Conservation (phyloP, 2,113 vertebrate genomes). For the Sinocyclocheilus rhinocerous region DNA sequence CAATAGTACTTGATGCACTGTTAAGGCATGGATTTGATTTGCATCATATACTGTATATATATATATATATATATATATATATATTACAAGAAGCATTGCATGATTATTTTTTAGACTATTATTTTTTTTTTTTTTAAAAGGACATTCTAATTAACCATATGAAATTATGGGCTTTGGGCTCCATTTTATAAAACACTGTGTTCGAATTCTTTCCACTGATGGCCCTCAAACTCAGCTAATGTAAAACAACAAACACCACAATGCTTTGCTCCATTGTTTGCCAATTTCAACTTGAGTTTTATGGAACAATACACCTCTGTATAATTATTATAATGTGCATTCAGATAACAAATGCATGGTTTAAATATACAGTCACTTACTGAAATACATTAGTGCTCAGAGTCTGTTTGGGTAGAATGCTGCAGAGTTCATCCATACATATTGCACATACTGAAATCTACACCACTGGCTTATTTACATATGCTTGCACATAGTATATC, state of each 20-base stretch:
- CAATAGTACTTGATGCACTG: not conserved
- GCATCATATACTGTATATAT: too few species aligned
- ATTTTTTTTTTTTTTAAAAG: not conserved
- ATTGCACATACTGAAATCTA: not conserved
- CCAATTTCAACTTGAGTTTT: not conserved
- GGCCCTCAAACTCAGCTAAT: not conserved
- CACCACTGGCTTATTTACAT: not conserved
- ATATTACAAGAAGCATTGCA: too few species aligned
- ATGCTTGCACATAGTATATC: not conserved
- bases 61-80: too few species aligned
- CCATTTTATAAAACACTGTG: not conserved
- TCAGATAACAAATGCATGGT: conserved; percentile 20
- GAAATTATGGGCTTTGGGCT: not conserved
- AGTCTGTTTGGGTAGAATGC: not conserved
- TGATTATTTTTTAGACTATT: too few species aligned
- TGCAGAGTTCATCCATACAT: not conserved
- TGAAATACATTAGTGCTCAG: not conserved
- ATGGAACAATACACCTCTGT: conserved; percentile 4
- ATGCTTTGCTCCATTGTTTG: not conserved
- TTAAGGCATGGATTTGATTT: not conserved
- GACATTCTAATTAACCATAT: not conserved
- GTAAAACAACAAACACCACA: not conserved
- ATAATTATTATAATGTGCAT: conserved; percentile 11
- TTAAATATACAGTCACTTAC: conserved; percentile 30
- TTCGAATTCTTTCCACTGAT: not conserved